Base-by-base conservation (phyloP, 2,888 invertebrate species). In the Hedya salicella region DNA sequence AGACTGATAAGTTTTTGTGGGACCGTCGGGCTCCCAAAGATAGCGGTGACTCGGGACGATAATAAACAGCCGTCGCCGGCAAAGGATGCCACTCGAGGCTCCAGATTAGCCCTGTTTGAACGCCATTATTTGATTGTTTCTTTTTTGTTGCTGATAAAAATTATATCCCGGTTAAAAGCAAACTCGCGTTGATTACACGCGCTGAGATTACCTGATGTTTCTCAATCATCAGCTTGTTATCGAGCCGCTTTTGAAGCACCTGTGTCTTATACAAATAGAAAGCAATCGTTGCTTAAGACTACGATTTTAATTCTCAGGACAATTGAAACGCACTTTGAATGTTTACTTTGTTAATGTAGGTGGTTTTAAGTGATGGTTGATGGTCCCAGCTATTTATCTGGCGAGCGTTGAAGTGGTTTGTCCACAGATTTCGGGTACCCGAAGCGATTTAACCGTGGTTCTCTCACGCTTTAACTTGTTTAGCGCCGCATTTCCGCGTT, bases 231-330 rank as follows among this genome's bases (percentile, higher is more conserved):
- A 83, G 83, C 85, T 86, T 89, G 86, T 89, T 82, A 86, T 90
- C 87, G 87, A 88, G 87, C 88, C 79, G 87, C 86, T 88, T 86
- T 84, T 85, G 77, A 71, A 83, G 81, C 91, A 91, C 89, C 89
- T 89, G 90, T 83, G 82, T 71, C 76, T 75, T 78, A 78, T 85
- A 82, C 84, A 85, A 86, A 86, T 86, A 83, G 78, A 79, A 77
- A 61, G 19, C 19, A 32, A 48, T 48, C 50, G 54, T 54, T 61
- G 67, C 62, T 67, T 67, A 61, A 68, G 50, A 62, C 62, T 52
- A 62, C 76, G 71, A 75, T 73, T 73, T 71, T 73, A 75, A 76
- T 82, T 84, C 83, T 77, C 82, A 80, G 78, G 71, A 77, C 74
- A 71, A 71, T 71, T 68, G 64, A 72, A 74, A 49, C 16, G 21